Evolutionary conservation across 92 coral and sea anemone species (phyloP).

Genomic region (Hydrozoanthus gracilis): DNA sequence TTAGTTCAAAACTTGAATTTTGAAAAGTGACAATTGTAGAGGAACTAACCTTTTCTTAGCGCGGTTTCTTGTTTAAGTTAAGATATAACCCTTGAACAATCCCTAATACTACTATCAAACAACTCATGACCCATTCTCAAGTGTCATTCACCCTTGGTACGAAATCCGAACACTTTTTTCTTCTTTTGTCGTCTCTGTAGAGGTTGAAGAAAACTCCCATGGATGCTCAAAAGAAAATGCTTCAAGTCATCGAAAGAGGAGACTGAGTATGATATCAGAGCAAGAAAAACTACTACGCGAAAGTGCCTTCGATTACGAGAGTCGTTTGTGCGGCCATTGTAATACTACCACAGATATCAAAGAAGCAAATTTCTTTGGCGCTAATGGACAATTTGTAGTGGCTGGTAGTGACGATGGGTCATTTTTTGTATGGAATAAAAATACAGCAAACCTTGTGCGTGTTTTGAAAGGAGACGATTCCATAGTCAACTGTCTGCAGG

Average conservation of each 20-base stretch:
- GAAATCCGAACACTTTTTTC: no score
- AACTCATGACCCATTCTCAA: no score
- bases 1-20: no score
- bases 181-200: no score
- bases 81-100: no score
- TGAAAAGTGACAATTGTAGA: no score
- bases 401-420: constrained; percentile 99
- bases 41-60: no score
- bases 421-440: constrained; percentile 92
- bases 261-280: constrained; percentile 79
- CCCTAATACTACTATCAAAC: no score
- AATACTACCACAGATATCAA: constrained; percentile 98
- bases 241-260: constrained; percentile 70
- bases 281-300: constrained; percentile 83
- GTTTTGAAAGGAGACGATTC: constrained; percentile 98
- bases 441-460: constrained; percentile 88
- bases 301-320: constrained; percentile 78
- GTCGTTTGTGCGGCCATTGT: constrained; percentile 96
- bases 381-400: constrained; percentile 92
- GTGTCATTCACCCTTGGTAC: no score
- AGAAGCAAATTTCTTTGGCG: constrained; percentile 97
- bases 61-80: no score
- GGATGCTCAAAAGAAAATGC: constrained; percentile 49
- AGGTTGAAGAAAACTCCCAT: constrained; percentile 40
- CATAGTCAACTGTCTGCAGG: constrained; percentile 97